A percentile compares a stretch with the other conserved stretches of the same genome.
Conservation (phyloP, 2,113 vertebrate species). For the Gymnorhina tibicen region DNA sequence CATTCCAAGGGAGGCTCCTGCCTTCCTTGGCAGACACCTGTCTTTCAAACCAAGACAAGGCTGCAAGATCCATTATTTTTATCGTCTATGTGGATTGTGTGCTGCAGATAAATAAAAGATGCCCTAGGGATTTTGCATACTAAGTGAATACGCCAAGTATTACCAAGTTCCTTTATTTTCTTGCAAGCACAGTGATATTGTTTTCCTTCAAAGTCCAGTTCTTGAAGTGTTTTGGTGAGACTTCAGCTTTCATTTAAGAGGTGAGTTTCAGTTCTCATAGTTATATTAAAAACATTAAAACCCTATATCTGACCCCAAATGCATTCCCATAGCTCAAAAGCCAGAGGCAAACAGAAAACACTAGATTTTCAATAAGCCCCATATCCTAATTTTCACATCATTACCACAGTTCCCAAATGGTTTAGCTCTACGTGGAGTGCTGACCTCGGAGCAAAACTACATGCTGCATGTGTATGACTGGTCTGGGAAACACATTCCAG, state of each 20-base stretch:
- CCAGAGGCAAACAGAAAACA: neutral
- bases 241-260: neutral
- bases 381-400: neutral
- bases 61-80: neutral
- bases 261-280: neutral
- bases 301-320: neutral
- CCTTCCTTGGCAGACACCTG: too few relatives aligned
- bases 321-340: neutral
- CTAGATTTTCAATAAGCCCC: neutral
- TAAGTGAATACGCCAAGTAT: neutral
- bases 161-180: neutral
- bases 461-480: accelerated
- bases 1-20: too few relatives aligned
- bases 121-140: neutral
- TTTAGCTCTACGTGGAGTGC: neutral
- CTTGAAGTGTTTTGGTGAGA: neutral
- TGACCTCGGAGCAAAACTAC: neutral
- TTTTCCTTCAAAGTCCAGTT: neutral
- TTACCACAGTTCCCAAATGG: neutral
- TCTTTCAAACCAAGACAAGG: too few relatives aligned
- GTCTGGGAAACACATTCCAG: neutral
- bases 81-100: neutral
- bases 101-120: neutral
- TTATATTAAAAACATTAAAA: neutral
- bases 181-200: neutral